Percentiles rank a stretch among this genome's conserved stretches.
These are phyloP conservation scores for Pseudonaja textilis DNA, from an alignment of 2,113 vertebrate species.

Conservation along the genomic window DNA sequence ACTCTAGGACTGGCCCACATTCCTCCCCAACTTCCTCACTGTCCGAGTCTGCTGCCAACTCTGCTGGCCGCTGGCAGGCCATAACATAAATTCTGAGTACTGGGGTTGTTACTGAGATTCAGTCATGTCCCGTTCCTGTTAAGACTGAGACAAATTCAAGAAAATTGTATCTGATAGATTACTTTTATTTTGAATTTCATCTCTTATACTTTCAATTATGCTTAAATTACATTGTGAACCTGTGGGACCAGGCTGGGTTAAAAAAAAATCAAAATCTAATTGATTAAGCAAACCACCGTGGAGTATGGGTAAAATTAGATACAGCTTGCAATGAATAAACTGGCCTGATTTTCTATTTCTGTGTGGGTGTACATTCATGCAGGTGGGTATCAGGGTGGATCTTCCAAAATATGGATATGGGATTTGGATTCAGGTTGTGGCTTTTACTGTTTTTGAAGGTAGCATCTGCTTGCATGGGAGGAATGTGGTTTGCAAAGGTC, in stretches of 20 bases:
- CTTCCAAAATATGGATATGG: neutral
- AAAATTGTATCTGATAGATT: neutral
- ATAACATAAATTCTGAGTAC: neutral
- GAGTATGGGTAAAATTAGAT: neutral
- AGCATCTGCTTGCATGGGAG: neutral
- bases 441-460: neutral
- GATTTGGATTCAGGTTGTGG: neutral
- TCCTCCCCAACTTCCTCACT: too few relatives aligned
- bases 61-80: too few relatives aligned
- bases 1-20: too few relatives aligned
- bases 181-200: neutral
- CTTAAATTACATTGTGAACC: neutral
- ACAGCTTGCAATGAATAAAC: neutral
- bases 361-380: neutral
- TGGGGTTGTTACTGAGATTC: neutral
- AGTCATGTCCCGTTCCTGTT: neutral
- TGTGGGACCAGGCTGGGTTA: neutral
- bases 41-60: too few relatives aligned
- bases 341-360: neutral
- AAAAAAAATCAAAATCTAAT: neutral
- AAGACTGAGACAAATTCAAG: neutral
- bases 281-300: neutral
- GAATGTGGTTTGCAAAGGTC: neutral
- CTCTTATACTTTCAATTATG: neutral
- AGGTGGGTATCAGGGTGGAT: neutral